Evolutionary conservation across 1,140 invertebrate genomes (phyloP).

Genomic region (Ridgeia piscesae): DNA sequence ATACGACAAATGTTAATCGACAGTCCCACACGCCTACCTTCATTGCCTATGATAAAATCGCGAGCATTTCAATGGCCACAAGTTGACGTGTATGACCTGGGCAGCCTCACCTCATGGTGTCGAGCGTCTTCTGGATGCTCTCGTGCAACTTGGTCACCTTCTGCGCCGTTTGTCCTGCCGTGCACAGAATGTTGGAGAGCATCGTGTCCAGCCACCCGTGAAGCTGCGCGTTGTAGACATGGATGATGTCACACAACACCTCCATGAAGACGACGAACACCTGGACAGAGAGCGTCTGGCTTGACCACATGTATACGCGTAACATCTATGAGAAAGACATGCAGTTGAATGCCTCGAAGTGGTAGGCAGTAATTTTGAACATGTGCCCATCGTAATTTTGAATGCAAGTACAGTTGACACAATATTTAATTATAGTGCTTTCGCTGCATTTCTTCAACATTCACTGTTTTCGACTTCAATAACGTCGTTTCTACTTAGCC

Average conservation of each 20-base stretch:
- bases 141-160: not conserved
- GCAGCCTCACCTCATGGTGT: not conserved
- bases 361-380: no score
- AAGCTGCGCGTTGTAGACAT: not conserved
- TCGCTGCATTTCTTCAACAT: no score
- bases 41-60: no score
- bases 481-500: no score
- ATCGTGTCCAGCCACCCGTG: not conserved
- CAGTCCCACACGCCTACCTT: no score
- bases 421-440: no score
- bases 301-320: not conserved
- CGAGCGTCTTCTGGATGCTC: not conserved
- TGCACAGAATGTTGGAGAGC: not conserved
- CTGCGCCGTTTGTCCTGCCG: not conserved
- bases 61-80: no score
- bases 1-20: no score
- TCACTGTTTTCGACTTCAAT: no score
- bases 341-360: not conserved
- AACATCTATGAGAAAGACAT: not conserved
- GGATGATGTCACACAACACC: not conserved
- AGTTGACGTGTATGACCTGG: no score
- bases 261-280: not conserved
- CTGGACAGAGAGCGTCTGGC: not conserved
- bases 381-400: no score
- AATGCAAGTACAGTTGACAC: no score